Evolutionary conservation across 2,888 invertebrate species (phyloP).

Genomic region (Callinectes sapidus): DNA sequence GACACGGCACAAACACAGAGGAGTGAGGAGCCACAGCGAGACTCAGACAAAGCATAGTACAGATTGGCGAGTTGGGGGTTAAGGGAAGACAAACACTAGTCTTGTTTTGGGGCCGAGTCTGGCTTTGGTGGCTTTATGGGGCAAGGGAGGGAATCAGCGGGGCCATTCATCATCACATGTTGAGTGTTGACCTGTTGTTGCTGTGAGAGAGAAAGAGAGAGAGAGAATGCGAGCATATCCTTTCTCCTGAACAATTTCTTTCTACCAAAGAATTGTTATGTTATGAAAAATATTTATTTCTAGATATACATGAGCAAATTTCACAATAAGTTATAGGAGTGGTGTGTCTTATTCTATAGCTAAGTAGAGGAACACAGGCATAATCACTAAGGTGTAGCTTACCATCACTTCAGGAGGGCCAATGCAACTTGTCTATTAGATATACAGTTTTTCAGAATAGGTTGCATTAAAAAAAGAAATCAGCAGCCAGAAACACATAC

Average conservation of each 20-base stretch:
- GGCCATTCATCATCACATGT: slow-evolving; percentile 4
- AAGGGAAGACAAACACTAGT: slow-evolving; percentile 27
- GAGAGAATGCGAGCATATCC: neutral
- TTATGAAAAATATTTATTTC: slow-evolving; percentile 64
- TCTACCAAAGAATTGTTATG: slow-evolving; percentile 67
- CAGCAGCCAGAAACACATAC: neutral
- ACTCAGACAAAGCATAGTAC: neutral
- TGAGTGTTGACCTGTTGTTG: slow-evolving; percentile 9
- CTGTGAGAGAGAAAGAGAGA: neutral
- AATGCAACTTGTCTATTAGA: neutral
- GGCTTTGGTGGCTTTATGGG: neutral
- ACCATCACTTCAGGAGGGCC: neutral
- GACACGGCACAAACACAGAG: slow-evolving; percentile 44
- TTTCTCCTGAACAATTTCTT: neutral
- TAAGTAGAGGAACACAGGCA: neutral
- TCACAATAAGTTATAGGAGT: neutral
- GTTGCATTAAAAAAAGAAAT: neutral
- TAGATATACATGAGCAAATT: slow-evolving; percentile 7
- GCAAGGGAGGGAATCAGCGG: neutral
- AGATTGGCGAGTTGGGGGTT: neutral
- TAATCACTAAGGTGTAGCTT: neutral
- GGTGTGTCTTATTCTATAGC: neutral
- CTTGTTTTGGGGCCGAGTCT: neutral
- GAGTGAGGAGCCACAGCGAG: neutral
- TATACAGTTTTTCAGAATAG: neutral